A percentile compares a stretch with the other conserved stretches of the same genome.
phyloP scores from a whole-genome alignment of 2,888 invertebrate genomes.

The Dorcus hopei region DNA sequence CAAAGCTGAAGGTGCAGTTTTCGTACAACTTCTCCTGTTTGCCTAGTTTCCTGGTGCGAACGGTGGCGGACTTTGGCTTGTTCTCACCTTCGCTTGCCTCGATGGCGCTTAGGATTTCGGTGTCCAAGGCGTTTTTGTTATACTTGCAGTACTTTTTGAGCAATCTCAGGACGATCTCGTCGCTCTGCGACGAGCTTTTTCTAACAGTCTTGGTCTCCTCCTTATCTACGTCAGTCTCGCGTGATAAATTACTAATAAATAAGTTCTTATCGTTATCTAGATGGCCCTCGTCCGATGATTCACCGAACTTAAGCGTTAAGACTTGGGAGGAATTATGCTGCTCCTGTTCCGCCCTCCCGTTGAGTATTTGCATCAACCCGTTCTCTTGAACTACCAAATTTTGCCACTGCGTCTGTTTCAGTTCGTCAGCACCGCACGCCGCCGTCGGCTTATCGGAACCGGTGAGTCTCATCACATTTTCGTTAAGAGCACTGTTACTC shows the following conservation, averaged over 20 bases:
- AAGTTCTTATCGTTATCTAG: slow-evolving; percentile 34
- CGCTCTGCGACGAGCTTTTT: slow-evolving; percentile 41
- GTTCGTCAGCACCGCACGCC: slow-evolving; percentile 1
- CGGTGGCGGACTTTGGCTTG: slow-evolving; percentile 17
- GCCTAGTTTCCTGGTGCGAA: slow-evolving; percentile 37
- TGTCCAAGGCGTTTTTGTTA: slow-evolving; percentile 43
- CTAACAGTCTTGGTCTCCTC: slow-evolving; percentile 17
- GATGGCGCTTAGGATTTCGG: slow-evolving; percentile 45
- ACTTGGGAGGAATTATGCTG: slow-evolving; percentile 20
- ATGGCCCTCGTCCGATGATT: slow-evolving; percentile 11
- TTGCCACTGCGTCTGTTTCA: slow-evolving; percentile 25
- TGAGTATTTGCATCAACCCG: slow-evolving; percentile 26
- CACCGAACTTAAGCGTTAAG: slow-evolving; percentile 25
- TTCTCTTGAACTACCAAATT: slow-evolving; percentile 30
- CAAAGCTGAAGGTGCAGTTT: slow-evolving; percentile 37
- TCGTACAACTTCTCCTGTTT: slow-evolving; percentile 46
- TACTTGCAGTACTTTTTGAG: slow-evolving; percentile 49
- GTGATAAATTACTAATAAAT: slow-evolving; percentile 48
- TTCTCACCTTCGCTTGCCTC: slow-evolving; percentile 30
- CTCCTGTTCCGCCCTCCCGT: slow-evolving; percentile 23
- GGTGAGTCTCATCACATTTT: slow-evolving; percentile 38
- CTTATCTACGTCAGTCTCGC: slow-evolving; percentile 33
- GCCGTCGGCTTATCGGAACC: slow-evolving; percentile 25
- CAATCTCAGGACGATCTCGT: slow-evolving; percentile 46
- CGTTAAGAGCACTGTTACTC: slow-evolving; percentile 13